Percentiles rank a stretch among this genome's conserved stretches.
Evolutionary conservation across 2,888 invertebrate genomes (phyloP).

Genomic region (Heteromurus nitidus): DNA sequence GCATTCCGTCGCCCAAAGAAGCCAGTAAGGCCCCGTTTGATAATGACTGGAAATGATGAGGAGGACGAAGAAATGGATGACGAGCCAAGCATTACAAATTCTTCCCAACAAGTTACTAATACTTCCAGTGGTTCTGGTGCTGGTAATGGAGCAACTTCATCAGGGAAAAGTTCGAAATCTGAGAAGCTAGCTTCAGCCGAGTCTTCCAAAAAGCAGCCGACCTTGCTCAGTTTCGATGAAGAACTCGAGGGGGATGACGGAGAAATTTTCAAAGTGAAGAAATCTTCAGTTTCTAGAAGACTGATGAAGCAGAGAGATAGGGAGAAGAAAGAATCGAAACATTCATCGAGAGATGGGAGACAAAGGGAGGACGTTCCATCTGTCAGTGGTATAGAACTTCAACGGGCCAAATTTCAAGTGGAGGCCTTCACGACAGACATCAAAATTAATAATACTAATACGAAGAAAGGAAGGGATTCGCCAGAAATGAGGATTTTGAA

Average conservation of each 20-base stretch:
- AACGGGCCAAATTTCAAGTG: conserved; percentile 44
- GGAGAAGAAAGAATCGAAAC: conserved; percentile 80
- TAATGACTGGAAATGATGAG: conserved; percentile 68
- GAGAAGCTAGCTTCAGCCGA: conserved; percentile 38
- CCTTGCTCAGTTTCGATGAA: conserved; percentile 70
- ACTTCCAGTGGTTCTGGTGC: neutral
- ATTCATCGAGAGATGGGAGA: conserved; percentile 69
- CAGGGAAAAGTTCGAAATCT: conserved; percentile 27
- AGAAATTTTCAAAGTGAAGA: conserved; percentile 95
- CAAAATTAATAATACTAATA: conserved; percentile 52
- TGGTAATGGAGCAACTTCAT: conserved; percentile 32
- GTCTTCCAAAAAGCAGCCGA: conserved; percentile 33
- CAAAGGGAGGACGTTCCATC: neutral
- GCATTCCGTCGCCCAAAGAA: conserved; percentile 73
- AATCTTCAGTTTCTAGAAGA: conserved; percentile 94
- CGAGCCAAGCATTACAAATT: conserved; percentile 41
- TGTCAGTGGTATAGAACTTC: conserved; percentile 12
- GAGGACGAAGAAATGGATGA: conserved; percentile 72
- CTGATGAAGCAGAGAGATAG: conserved; percentile 89
- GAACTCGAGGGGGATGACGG: conserved; percentile 81
- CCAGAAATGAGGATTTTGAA: conserved; percentile 80
- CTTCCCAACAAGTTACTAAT: conserved; percentile 5
- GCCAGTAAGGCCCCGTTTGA: conserved; percentile 67
- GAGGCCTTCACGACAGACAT: conserved; percentile 61
- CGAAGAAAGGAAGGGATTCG: conserved; percentile 29